Evolutionary conservation across 2,888 invertebrate species (phyloP).

Genomic region (Atrina japonica): DNA sequence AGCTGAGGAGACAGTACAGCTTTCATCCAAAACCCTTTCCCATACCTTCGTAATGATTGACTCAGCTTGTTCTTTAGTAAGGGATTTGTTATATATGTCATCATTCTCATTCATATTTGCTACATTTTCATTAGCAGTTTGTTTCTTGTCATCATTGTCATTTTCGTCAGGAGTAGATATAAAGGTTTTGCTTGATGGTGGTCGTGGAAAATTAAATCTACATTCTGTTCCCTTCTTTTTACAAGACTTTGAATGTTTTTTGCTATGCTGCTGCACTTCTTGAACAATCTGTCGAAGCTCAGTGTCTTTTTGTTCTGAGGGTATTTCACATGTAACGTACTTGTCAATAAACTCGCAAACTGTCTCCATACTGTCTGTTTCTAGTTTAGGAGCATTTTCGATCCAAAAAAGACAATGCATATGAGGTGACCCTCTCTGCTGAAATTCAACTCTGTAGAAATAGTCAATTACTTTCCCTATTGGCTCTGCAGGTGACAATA

Average conservation of each 20-base stretch:
- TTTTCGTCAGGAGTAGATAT: slow-evolving; percentile 28
- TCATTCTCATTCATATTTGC: slow-evolving; percentile 26
- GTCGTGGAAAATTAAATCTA: slow-evolving; percentile 46
- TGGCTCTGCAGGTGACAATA: slow-evolving; percentile 35
- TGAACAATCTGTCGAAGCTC: slow-evolving; percentile 45
- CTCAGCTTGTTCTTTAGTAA: no score
- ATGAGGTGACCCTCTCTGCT: slow-evolving; percentile 55
- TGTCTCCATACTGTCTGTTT: slow-evolving; percentile 8
- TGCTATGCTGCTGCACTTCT: slow-evolving; percentile 48
- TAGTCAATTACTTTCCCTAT: slow-evolving; percentile 45
- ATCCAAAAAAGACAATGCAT: slow-evolving; percentile 48
- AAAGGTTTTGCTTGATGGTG: slow-evolving; percentile 39
- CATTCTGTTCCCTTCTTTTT: slow-evolving; percentile 41
- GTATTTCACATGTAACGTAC: slow-evolving; percentile 31
- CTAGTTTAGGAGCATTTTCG: slow-evolving; percentile 28
- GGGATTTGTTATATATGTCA: no score
- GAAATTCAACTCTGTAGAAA: slow-evolving; percentile 57
- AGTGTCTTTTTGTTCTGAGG: slow-evolving; percentile 26
- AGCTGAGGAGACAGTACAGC: no score
- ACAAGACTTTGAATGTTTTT: slow-evolving; percentile 49
- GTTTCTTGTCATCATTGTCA: slow-evolving; percentile 4
- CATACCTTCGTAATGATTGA: no score
- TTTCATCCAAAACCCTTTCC: no score
- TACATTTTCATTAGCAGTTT: slow-evolving; percentile 28
- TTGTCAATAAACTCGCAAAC: slow-evolving; percentile 19